Conservation (phyloP, 2,797 vertebrate species). For the Falco biarmicus region DNA sequence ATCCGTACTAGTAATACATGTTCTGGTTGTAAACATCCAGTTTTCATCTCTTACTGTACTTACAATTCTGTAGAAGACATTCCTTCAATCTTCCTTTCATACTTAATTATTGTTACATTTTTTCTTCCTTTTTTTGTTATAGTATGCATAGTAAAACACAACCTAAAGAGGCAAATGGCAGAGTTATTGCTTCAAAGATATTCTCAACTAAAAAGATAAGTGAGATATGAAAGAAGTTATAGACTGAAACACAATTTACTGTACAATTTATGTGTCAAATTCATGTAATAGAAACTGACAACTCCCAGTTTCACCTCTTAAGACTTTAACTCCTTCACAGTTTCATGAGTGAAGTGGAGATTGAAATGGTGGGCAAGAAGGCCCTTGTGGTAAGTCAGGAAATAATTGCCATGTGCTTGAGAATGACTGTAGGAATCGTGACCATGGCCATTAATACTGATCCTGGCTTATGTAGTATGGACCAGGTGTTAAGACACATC, state of each 20-base stretch:
- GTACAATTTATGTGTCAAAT: not conserved
- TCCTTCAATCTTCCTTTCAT: not conserved
- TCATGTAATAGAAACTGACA: not conserved
- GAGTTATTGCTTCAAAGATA: not conserved
- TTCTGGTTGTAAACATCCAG: not conserved
- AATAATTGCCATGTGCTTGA: not conserved
- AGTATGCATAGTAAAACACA: not conserved
- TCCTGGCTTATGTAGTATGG: not conserved
- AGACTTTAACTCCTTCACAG: not conserved
- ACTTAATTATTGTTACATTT: not conserved
- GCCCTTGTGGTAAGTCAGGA: not conserved
- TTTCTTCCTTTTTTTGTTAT: not conserved
- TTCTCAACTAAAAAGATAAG: not conserved
- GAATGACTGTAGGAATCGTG: not conserved
- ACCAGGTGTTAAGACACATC: not conserved
- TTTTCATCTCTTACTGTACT: not conserved
- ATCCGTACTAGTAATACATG: not conserved
- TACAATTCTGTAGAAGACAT: not conserved
- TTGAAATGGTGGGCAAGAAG: not conserved
- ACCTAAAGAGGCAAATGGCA: not conserved
- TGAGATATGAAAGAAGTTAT: not conserved
- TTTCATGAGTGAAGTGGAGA: not conserved
- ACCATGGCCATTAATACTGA: not conserved
- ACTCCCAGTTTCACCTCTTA: not conserved
- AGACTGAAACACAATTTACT: not conserved